Conservation (phyloP, 2,797 vertebrate species). For the Neosilurus mollespiculum region DNA sequence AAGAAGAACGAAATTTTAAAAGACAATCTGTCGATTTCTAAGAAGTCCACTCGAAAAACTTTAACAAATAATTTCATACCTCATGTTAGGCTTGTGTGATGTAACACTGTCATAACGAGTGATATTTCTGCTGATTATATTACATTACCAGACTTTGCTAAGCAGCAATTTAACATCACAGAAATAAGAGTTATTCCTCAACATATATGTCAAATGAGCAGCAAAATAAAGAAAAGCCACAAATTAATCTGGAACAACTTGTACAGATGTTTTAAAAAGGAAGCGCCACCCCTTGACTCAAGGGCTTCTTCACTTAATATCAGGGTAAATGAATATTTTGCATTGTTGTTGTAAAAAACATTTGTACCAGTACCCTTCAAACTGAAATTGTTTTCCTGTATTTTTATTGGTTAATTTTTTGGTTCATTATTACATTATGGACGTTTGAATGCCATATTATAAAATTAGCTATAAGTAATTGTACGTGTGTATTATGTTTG, state of each 20-base stretch:
- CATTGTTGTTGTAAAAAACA: not conserved
- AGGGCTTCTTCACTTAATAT: not conserved
- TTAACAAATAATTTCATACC: no score
- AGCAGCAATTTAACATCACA: no score
- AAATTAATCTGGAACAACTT: not conserved
- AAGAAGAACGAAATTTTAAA: not conserved
- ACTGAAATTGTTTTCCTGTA: no score
- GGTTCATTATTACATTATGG: no score
- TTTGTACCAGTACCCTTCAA: no score
- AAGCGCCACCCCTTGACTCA: not conserved
- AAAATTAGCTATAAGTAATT: no score
- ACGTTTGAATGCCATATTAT: no score
- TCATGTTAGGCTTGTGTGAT: not conserved
- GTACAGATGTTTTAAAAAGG: no score
- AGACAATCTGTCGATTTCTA: not conserved
- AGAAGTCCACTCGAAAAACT: not conserved
- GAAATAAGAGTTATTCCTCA: not conserved
- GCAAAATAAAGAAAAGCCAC: not conserved
- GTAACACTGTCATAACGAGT: not conserved
- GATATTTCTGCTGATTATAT: not conserved
- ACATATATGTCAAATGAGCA: not conserved
- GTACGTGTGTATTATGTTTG: no score
- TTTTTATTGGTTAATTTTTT: no score
- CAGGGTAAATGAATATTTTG: not conserved
- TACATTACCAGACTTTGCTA: no score